Percentiles rank a stretch among this genome's conserved stretches.
phyloP scores from a whole-genome alignment of 1,140 invertebrate genomes.

The Andrena cerasifolii region DNA sequence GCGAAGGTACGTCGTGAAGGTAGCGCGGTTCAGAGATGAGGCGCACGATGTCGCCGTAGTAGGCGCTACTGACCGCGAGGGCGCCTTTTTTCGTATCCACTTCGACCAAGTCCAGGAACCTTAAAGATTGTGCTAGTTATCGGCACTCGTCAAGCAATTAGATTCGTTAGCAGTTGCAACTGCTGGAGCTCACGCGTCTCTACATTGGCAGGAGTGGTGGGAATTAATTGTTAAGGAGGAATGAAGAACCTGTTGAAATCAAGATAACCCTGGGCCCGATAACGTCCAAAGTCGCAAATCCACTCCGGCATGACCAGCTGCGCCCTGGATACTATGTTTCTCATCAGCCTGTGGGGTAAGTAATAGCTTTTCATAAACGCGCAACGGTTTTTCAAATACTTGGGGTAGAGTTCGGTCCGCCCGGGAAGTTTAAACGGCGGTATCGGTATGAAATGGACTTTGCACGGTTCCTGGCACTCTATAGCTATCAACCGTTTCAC shows the following conservation, averaged over 20 bases:
- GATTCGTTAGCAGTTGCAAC: too few relatives aligned
- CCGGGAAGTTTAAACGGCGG: conserved; percentile 83
- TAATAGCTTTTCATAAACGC: conserved; percentile 83
- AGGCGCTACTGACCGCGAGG: conserved; percentile 73
- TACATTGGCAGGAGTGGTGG: too few relatives aligned
- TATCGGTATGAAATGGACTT: conserved; percentile 56
- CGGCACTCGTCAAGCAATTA: not conserved
- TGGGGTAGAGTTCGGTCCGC: conserved; percentile 83
- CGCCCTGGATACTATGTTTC: conserved; percentile 84
- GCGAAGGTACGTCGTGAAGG: conserved; percentile 70
- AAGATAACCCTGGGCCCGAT: conserved; percentile 73
- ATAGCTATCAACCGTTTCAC: conserved; percentile 81
- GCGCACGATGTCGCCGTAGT: conserved; percentile 78
- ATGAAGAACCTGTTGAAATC: conserved; percentile 71
- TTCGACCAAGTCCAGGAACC: conserved; percentile 74
- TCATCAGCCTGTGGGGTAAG: conserved; percentile 85
- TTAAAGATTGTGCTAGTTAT: conserved; percentile 68
- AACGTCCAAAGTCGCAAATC: conserved; percentile 83
- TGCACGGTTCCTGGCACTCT: conserved; percentile 68
- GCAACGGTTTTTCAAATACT: conserved; percentile 83
- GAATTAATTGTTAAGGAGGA: too few relatives aligned
- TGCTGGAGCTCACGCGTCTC: too few relatives aligned
- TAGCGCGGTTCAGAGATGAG: conserved; percentile 72
- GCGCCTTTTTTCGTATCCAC: conserved; percentile 78
- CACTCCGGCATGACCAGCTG: conserved; percentile 81